phyloP scores from a whole-genome alignment of 2,797 vertebrate genomes.

The Hoplostethus atlanticus region DNA sequence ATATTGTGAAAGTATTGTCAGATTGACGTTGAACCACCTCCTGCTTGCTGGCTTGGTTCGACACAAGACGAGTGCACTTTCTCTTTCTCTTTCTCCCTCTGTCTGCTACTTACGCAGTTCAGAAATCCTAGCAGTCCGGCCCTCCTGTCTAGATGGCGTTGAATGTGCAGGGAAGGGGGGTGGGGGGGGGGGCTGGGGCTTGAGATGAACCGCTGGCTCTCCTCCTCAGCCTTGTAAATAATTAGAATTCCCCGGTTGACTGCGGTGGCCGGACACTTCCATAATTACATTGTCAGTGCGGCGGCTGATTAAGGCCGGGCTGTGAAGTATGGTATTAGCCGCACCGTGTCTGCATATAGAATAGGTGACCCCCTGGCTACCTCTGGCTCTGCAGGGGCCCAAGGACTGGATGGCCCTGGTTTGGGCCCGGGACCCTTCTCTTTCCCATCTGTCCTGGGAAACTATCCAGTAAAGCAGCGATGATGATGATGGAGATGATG shows the following conservation, averaged over 20 bases:
- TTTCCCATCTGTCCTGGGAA: not conserved
- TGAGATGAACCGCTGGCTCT: conserved; percentile 58
- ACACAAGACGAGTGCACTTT: not conserved
- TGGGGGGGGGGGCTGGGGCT: conserved; percentile 29
- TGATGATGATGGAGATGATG: conserved; percentile 25
- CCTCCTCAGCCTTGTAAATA: conserved; percentile 73
- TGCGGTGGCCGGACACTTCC: conserved; percentile 79
- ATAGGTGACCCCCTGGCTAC: conserved; percentile 58
- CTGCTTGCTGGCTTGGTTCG: not conserved
- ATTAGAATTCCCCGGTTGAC: conserved; percentile 80
- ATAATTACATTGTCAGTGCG: conserved; percentile 86
- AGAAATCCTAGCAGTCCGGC: conserved; percentile 12
- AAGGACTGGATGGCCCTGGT: not conserved
- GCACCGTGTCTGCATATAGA: conserved; percentile 72
- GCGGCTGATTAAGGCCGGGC: conserved; percentile 77
- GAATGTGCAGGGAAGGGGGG: conserved; percentile 1
- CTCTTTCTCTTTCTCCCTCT: not conserved
- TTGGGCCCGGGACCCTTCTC: not conserved
- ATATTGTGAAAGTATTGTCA: too few relatives aligned
- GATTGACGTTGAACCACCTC: too few relatives aligned
- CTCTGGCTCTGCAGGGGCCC: conserved; percentile 30
- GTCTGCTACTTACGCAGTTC: conserved; percentile 24
- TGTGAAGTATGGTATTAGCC: conserved; percentile 79
- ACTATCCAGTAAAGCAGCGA: conserved; percentile 22
- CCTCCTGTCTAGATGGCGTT: conserved; percentile 29